These are phyloP conservation scores for Lophotriccus pileatus DNA, from an alignment of 2,797 vertebrate species.

Conservation along the genomic window DNA sequence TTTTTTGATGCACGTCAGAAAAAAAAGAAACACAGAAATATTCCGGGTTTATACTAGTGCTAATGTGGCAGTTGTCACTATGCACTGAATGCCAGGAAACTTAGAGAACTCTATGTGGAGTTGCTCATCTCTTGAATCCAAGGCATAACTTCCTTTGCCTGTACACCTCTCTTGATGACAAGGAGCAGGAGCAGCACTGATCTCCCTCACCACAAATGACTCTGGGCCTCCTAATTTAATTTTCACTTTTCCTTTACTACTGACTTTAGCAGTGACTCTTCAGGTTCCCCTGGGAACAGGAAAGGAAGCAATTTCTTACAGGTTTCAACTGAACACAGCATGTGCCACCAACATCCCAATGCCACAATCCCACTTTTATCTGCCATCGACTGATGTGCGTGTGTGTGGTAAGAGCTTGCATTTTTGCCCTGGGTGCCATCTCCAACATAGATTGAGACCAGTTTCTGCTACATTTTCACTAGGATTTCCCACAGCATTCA, in stretches of 20 bases:
- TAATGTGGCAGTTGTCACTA: neutral
- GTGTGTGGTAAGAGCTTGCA: neutral
- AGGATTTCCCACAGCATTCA: neutral
- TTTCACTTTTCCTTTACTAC: neutral
- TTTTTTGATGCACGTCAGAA: neutral
- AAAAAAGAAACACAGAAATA: neutral
- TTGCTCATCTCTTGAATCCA: neutral
- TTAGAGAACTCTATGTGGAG: neutral
- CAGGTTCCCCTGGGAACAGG: neutral
- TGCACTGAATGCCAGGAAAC: neutral
- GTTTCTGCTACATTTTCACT: neutral
- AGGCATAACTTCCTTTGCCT: neutral
- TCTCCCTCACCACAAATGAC: neutral
- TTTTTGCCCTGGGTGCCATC: neutral
- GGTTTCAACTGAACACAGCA: accelerated
- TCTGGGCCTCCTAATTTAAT: neutral
- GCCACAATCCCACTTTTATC: neutral
- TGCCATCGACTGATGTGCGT: accelerated
- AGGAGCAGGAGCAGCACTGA: neutral
- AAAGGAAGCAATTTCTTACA: neutral
- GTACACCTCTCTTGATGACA: neutral
- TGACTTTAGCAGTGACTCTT: neutral
- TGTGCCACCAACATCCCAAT: neutral
- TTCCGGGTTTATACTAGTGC: neutral
- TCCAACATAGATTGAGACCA: neutral